Conservation (phyloP, 2,113 vertebrate species). For the Lontra canadensis region DNA sequence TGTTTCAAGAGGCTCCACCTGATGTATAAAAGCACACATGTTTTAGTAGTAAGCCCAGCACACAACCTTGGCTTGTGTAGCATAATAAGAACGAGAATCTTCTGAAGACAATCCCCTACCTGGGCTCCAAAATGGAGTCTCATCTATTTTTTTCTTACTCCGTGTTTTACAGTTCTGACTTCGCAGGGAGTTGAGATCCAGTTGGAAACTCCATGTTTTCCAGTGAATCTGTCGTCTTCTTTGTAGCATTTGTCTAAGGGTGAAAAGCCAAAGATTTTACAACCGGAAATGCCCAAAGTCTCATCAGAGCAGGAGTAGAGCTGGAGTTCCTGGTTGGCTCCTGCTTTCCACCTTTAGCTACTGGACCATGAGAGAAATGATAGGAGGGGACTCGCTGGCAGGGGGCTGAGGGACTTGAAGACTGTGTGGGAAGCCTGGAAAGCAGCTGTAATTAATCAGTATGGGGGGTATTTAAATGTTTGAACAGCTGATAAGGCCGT, state of each 20-base stretch:
- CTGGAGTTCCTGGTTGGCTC: no score
- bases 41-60: background rate
- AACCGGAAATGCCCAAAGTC: background rate
- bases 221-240: background rate
- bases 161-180: background rate
- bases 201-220: background rate
- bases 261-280: background rate
- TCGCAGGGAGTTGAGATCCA: background rate
- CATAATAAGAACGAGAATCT: background rate
- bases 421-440: background rate
- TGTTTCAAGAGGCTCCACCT: conserved; percentile 33
- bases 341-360: background rate
- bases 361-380: background rate
- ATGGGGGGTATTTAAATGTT: background rate
- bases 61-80: background rate
- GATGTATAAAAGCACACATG: background rate
- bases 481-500: background rate
- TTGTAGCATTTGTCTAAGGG: background rate
- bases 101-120: background rate
- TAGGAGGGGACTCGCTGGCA: no score
- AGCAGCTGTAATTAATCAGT: background rate
- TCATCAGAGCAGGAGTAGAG: background rate
- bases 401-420: no score
- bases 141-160: background rate
- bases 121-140: background rate